phyloP scores from a whole-genome alignment of 1,140 invertebrate species.

The Cephus cinctus region DNA sequence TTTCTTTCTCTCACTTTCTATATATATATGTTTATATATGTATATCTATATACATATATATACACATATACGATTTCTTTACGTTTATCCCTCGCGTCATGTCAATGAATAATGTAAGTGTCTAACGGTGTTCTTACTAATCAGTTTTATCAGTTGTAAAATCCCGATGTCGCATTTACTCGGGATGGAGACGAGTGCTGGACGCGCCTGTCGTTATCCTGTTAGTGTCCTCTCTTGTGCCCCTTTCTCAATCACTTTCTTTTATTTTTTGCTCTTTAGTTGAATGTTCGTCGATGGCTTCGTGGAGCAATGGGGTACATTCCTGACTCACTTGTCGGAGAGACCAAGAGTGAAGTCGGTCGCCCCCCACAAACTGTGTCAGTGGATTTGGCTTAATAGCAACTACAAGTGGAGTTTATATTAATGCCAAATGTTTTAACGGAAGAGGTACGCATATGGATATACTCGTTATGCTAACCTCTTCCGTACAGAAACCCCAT shows the following conservation, averaged over 20 bases:
- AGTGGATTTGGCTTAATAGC: slow-evolving; percentile 30
- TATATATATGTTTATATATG: slow-evolving; percentile 12
- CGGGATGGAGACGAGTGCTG: too few relatives aligned
- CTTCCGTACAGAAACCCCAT: slow-evolving; percentile 34
- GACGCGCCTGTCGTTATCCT: too few relatives aligned
- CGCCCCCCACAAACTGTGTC: slow-evolving; percentile 53
- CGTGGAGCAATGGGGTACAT: slow-evolving; percentile 25
- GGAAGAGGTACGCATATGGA: slow-evolving; percentile 37
- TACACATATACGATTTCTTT: too few relatives aligned
- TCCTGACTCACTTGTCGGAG: slow-evolving; percentile 51
- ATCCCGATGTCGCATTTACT: too few relatives aligned
- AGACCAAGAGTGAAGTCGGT: slow-evolving; percentile 55
- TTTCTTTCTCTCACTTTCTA: slow-evolving; percentile 15
- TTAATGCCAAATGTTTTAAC: slow-evolving; percentile 20
- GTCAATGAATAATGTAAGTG: too few relatives aligned
- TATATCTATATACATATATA: not conserved
- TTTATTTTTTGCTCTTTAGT: slow-evolving; percentile 6
- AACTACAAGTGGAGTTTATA: slow-evolving; percentile 2
- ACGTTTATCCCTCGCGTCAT: too few relatives aligned
- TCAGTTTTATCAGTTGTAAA: too few relatives aligned
- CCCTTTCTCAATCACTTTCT: slow-evolving; percentile 1
- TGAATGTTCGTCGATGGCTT: not conserved
- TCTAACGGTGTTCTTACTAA: too few relatives aligned
- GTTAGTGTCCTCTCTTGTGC: too few relatives aligned
- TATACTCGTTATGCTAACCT: slow-evolving; percentile 42